phyloP scores from a whole-genome alignment of 2,113 vertebrate genomes.

The Hydrolagus affinis region DNA sequence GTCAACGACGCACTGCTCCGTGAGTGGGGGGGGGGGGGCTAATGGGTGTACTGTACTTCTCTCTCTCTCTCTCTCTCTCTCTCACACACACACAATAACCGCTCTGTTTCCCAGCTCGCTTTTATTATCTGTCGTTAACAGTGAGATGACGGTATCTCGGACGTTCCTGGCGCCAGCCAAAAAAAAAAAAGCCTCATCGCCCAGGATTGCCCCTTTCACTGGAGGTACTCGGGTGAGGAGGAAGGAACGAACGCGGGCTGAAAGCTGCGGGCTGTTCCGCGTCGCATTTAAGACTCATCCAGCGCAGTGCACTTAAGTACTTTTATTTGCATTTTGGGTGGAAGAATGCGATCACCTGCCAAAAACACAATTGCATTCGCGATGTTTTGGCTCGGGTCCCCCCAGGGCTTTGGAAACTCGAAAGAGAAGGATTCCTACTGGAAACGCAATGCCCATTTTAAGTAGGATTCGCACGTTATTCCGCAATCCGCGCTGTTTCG shows the following conservation, averaged over 20 bases:
- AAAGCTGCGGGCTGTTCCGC: not conserved
- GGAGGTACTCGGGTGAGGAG: not conserved
- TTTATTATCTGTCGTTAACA: not conserved
- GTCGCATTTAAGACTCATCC: not conserved
- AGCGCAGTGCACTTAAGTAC: not conserved
- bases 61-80: too few species aligned
- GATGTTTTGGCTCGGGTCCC: not conserved
- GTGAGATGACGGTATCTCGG: too few species aligned
- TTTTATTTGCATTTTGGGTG: conserved; percentile 28
- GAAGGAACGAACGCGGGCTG: too few species aligned
- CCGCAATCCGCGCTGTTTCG: not conserved
- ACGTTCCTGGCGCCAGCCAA: not conserved
- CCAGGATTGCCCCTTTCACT: not conserved
- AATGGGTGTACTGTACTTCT: not conserved
- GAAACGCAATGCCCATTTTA: not conserved
- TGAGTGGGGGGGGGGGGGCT: too few species aligned
- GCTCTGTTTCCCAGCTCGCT: not conserved
- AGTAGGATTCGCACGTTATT: not conserved
- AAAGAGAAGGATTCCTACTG: too few species aligned
- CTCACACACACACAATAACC: not conserved
- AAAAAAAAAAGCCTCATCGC: too few species aligned
- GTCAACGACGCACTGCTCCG: not conserved
- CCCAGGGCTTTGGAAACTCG: not conserved
- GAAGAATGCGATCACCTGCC: conserved; percentile 4
- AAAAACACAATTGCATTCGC: conserved; percentile 4